Evolutionary conservation across 2,113 vertebrate genomes (phyloP).

Genomic region (Capra hircus): DNA sequence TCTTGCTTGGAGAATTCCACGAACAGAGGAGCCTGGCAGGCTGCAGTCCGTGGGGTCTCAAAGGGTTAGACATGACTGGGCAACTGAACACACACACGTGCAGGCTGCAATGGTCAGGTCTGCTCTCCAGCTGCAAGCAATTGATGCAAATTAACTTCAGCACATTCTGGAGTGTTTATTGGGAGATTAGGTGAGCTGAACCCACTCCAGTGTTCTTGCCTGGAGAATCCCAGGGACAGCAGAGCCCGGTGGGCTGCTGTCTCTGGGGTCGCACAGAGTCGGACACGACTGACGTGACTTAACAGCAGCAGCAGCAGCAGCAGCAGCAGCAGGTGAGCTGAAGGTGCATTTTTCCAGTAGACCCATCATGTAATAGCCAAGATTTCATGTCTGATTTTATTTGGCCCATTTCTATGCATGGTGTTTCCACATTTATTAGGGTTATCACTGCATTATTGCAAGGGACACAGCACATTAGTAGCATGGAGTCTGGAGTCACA

Average conservation of each 20-base stretch:
- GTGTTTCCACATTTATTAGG: background rate
- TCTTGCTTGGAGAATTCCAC: background rate
- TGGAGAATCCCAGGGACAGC: no score
- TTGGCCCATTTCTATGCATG: background rate
- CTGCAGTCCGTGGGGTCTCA: background rate
- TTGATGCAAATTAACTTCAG: background rate
- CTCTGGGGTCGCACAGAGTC: no score
- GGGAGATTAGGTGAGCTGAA: background rate
- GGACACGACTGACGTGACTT: no score
- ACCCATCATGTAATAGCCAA: background rate
- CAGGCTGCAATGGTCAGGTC: background rate
- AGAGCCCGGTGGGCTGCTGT: no score
- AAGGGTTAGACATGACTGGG: background rate
- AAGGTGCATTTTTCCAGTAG: background rate
- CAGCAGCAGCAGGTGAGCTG: background rate
- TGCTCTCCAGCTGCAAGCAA: background rate
- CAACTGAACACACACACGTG: background rate
- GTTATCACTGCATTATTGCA: background rate
- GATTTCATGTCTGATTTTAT: constrained; percentile 5
- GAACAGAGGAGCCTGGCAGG: background rate
- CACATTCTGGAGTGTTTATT: background rate
- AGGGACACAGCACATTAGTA: background rate
- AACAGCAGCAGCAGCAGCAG: no score
- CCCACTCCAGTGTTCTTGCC: no score
- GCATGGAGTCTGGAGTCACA: background rate